A percentile compares a stretch with the other conserved stretches of the same genome.
These are phyloP conservation scores for Drosophila repleta DNA, from an alignment of 1,140 invertebrate genomes.

Conservation along the genomic window DNA sequence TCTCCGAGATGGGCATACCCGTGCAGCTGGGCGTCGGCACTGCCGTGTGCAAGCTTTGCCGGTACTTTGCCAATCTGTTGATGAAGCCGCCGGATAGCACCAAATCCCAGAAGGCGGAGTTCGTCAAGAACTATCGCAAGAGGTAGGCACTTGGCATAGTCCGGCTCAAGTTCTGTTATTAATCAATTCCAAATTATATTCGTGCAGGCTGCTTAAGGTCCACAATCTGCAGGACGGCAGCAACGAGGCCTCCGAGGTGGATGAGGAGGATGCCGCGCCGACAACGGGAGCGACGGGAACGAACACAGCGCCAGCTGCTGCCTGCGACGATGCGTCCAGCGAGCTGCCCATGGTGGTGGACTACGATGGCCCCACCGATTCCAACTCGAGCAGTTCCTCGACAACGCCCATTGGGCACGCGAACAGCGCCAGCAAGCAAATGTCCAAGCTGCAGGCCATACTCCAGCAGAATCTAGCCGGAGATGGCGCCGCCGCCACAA, in stretches of 20 bases:
- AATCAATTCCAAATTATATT: neutral
- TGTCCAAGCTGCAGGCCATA: conserved; percentile 78
- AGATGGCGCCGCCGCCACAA: neutral
- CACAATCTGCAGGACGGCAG: conserved; percentile 89
- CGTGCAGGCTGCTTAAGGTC: conserved; percentile 88
- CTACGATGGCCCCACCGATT: conserved; percentile 69
- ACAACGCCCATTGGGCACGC: conserved; percentile 34
- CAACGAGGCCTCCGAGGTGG: conserved; percentile 83
- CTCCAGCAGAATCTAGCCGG: conserved; percentile 67
- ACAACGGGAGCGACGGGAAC: conserved; percentile 36
- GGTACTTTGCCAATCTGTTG: conserved; percentile 89
- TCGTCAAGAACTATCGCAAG: conserved; percentile 88
- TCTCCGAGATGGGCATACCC: conserved; percentile 88
- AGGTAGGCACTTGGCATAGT: conserved; percentile 84
- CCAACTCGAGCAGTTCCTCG: conserved; percentile 69
- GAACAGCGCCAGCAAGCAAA: conserved; percentile 50
- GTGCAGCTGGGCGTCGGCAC: conserved; percentile 86
- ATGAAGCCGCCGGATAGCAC: conserved; percentile 86
- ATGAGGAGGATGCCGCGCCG: conserved; percentile 74
- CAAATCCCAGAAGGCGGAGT: conserved; percentile 86
- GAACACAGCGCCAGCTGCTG: conserved; percentile 5
- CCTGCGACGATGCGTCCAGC: conserved; percentile 26
- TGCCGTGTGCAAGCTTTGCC: conserved; percentile 91
- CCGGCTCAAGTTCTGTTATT: neutral
- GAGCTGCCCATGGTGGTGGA: conserved; percentile 66